Evolutionary conservation across 1,140 invertebrate species (phyloP), one percentile per base, ranked within the genome.

Genomic region (Dendroctonus ponderosae): DNA sequence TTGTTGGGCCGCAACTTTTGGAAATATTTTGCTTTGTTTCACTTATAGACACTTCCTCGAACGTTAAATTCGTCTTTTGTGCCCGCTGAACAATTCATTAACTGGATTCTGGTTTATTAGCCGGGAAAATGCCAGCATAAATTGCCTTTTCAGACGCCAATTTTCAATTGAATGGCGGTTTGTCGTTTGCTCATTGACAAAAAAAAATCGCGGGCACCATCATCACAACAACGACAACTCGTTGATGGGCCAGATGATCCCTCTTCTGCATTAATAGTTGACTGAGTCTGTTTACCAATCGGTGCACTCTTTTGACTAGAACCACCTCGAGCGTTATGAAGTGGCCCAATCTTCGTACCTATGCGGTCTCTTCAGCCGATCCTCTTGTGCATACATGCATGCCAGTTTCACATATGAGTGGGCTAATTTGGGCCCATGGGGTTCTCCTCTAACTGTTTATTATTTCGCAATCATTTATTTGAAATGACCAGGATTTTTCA

Each of bases 21-120:
- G 67, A 69, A 65, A 71, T 71, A 71, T 69, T 71, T 68, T 59
- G 68, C 70, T 70, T 70, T 70, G 70, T 71, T 71, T 71, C 50
- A 69, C 70, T 69, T 59, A 67, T 59, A 70, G 70, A 52, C 60
- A 65, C 70, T 69, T 69, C 67, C 70, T 71, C 61, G 54, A 68
- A 64, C 67, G 65, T 42, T 51, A 44, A 52, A 52, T 52, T 52
- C 50, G 50, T 52, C 50, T 52, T 52, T 52, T 52, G 50, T 52
- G 5, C 50, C n/a, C 50, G 11, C 26, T 26, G 26, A 26, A 26
- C 26, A 26, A 26, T 26, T 26, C 26, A 26, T 26, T 26, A 26
- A 26, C 26, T 26, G 26, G 26, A 26, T 26, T 26, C 3, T 26
- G 26, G 26, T 26, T 26, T 26, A 26, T 26, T 26, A 26, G 26